Base-by-base conservation (phyloP, 2,888 invertebrate species). In the Drosophila pseudotakahashii region DNA sequence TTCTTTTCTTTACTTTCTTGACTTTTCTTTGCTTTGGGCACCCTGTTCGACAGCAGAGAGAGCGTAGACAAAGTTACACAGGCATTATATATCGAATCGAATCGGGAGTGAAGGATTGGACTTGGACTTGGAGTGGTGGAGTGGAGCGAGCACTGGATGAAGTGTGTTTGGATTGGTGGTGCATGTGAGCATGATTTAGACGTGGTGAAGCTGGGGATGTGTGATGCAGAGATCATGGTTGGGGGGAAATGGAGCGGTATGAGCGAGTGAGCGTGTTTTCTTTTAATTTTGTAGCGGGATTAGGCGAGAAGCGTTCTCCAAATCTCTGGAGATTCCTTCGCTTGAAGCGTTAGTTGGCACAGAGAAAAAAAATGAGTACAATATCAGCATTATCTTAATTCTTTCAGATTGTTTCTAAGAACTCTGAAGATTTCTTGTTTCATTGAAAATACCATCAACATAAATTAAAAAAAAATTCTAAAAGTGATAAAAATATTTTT, bases 211-310 rank as follows among this genome's bases (percentile, higher is more conserved):
- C 32, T 62, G 52, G 44, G 51, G 53, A 61, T 72, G 55, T 70
- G 70, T 75, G 61, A 72, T 60, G 73, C 57, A 50, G 61, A 84
- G 85, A 84, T 82, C 75, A 81, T 82, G 82, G 82, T 75, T 77
- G 70, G 48, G 76, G 84, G 81, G 70, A 82, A 79, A 67, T 72
- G 75, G 82, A 82, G 85, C 88, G 82, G 82, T 82, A 82, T 82
- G 82, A 88, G 82, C 88, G 82, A 86, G 88, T 87, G 85, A 82
- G 85, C 85, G 88, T 87, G 79, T 67, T 67, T 76, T 72, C 48
- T 57, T 68, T 52, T 39, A n/a, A 14, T 32, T 68, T 68, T 57
- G 37, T 52, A 26, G 68, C 68, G 41, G 69, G 67, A 55, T 78
- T 70, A 52, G 73, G 76, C 62, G 70, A 53, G 34, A 6, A 47